Conservation (phyloP, 2,888 invertebrate species). For the Alsophila aescularia region DNA sequence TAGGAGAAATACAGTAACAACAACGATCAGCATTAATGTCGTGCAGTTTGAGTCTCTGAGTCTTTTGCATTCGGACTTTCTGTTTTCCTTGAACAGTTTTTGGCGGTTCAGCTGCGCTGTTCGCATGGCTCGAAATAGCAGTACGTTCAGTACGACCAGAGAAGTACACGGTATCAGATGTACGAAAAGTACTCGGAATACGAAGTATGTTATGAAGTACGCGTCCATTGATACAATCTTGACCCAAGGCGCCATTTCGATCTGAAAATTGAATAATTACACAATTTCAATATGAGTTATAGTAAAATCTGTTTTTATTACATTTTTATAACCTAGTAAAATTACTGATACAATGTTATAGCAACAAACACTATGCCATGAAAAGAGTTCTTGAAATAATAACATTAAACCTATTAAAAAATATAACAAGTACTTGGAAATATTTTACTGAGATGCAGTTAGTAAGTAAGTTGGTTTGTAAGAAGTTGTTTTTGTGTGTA, state of each 20-base stretch:
- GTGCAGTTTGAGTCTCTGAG: conserved; percentile 93
- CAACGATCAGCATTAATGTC: conserved; percentile 94
- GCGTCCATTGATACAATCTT: conserved; percentile 87
- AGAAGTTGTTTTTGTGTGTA: too few species aligned
- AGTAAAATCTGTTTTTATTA: too few species aligned
- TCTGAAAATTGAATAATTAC: conserved; percentile 55
- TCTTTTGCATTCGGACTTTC: conserved; percentile 91
- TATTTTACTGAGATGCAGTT: too few species aligned
- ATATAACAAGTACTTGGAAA: too few species aligned
- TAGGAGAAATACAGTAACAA: conserved; percentile 92
- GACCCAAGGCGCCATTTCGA: conserved; percentile 89
- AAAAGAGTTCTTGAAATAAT: too few species aligned
- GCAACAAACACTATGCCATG: too few species aligned
- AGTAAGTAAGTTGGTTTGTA: too few species aligned
- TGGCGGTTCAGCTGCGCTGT: conserved; percentile 92
- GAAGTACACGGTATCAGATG: conserved; percentile 95
- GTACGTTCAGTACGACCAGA: conserved; percentile 93
- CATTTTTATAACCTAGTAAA: too few species aligned
- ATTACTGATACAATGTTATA: too few species aligned
- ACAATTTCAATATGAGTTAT: not conserved
- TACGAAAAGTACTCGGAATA: conserved; percentile 95
- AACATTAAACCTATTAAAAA: too few species aligned
- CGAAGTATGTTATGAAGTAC: conserved; percentile 93
- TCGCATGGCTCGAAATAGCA: conserved; percentile 93
- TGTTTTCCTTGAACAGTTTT: conserved; percentile 89